A percentile compares a stretch with the other conserved stretches of the same genome.
Evolutionary conservation across 2,797 vertebrate genomes (phyloP).

Genomic region (Squalus acanthias): DNA sequence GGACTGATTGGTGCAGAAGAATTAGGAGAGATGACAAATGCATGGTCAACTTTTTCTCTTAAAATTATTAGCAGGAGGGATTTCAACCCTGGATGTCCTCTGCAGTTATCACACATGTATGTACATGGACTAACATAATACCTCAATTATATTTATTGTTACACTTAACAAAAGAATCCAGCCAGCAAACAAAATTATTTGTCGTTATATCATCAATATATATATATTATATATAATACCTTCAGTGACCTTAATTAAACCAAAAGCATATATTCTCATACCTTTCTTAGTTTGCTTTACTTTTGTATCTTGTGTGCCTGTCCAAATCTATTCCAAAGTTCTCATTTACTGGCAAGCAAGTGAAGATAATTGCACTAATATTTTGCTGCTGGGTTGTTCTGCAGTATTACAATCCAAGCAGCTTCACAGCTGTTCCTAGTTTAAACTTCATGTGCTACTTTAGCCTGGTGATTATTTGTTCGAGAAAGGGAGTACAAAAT

Average conservation of each 20-base stretch:
- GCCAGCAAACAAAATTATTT: too few species aligned
- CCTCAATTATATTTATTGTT: too few species aligned
- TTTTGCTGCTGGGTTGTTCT: neutral
- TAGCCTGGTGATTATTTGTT: neutral
- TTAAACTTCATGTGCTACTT: neutral
- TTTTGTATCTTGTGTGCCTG: neutral
- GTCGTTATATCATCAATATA: too few species aligned
- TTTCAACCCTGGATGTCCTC: neutral
- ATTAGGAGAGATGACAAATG: neutral
- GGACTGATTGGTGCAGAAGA: neutral
- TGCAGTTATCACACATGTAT: neutral
- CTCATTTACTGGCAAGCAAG: neutral
- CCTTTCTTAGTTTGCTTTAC: neutral
- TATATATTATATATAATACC: neutral
- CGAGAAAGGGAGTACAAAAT: neutral
- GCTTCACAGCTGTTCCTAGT: neutral
- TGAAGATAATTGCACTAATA: neutral
- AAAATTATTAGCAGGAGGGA: neutral
- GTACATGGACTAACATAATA: neutral
- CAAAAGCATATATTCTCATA: neutral
- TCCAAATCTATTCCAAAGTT: neutral
- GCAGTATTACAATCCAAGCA: neutral
- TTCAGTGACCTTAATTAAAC: neutral
- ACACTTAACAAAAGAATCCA: too few species aligned
- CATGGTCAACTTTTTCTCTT: neutral